Evolutionary conservation across 2,113 vertebrate species (phyloP), one percentile per base, ranked within the genome.

Genomic region (Cnemophilus loriae): DNA sequence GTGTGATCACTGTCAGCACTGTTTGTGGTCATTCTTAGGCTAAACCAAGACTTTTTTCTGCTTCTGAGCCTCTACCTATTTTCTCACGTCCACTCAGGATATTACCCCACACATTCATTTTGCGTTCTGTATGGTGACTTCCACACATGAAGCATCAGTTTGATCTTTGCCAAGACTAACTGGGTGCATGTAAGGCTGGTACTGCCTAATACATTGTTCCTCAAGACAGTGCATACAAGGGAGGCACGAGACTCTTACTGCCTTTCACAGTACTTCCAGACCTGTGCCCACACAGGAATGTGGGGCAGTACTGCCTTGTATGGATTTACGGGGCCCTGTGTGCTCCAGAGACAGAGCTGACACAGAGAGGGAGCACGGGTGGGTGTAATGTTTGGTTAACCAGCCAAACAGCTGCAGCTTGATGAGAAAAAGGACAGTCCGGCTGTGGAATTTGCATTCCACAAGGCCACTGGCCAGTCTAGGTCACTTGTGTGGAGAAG

Each of bases 341-440:
- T 1, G 0, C 2, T 13, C 7, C 28, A 44, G 61, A 42, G 41
- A 53, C 49, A 44, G 49, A 63, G 65, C 37, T 30, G 7, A 37
- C n/a, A 18, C 13, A 7, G 44, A n/a, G 49, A 10, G 6, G 24
- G 33, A 65, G 11, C 15, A 23, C 4, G 3, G 22, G 8, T 0
- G 1, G 23, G 23, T 16, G 28, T 4, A 39, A 20, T 6, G 33
- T 67, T 32, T 68, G 24, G 33, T 42, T 73, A 41, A 33, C 7
- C 11, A 67, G 47, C 10, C 26, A n/a, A 21, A 22, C 24, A 16
- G 27, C 26, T 3, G 7, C 32, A 21, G 16, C 18, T 11, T n/a
- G 33, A 50, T 47, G 26, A 28, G 53, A 28, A 41, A 55, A 89
- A 67, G 20, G 16, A 73, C 7, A 4, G 11, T 67, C 26, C 47